These are phyloP conservation scores for Atrina japonica DNA, from an alignment of 2,888 invertebrate genomes.

Conservation along the genomic window DNA sequence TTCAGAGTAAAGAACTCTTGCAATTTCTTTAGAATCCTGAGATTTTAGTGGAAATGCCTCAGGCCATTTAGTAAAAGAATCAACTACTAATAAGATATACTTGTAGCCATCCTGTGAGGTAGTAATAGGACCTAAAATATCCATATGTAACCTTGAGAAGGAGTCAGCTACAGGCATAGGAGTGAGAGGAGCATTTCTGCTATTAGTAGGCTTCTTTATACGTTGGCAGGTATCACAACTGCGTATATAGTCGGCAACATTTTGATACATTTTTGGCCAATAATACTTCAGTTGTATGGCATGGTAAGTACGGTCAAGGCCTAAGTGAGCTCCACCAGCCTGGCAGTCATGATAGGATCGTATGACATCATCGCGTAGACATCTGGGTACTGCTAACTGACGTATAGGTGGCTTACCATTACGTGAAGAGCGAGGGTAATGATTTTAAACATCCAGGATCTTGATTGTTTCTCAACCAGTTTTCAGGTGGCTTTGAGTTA, in stretches of 20 bases:
- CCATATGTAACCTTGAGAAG: conserved; percentile 45
- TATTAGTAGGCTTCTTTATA: conserved; percentile 26
- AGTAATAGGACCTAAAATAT: conserved; percentile 49
- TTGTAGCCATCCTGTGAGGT: conserved; percentile 84
- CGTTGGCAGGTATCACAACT: conserved; percentile 41
- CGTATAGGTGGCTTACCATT: conserved; percentile 12
- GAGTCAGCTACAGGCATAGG: conserved; percentile 41
- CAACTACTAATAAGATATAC: conserved; percentile 70
- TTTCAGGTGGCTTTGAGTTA: too few species aligned
- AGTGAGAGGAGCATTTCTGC: conserved; percentile 34
- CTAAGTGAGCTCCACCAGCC: conserved; percentile 27
- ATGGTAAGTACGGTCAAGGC: conserved; percentile 21
- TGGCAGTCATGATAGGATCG: conserved; percentile 31
- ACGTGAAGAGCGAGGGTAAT: conserved; percentile 14
- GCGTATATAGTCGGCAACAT: conserved; percentile 33
- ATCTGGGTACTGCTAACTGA: conserved; percentile 29
- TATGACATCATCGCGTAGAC: conserved; percentile 26
- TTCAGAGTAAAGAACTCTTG: conserved; percentile 46
- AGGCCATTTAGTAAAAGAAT: conserved; percentile 46
- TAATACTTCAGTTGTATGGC: conserved; percentile 36
- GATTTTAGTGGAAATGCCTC: conserved; percentile 53
- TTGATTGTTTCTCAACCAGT: too few species aligned
- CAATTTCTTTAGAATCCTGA: conserved; percentile 49
- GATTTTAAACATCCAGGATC: too few species aligned
- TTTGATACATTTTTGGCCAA: conserved; percentile 38